Base-by-base conservation (phyloP, 2,888 invertebrate genomes). In the Apodemia hepburni region DNA sequence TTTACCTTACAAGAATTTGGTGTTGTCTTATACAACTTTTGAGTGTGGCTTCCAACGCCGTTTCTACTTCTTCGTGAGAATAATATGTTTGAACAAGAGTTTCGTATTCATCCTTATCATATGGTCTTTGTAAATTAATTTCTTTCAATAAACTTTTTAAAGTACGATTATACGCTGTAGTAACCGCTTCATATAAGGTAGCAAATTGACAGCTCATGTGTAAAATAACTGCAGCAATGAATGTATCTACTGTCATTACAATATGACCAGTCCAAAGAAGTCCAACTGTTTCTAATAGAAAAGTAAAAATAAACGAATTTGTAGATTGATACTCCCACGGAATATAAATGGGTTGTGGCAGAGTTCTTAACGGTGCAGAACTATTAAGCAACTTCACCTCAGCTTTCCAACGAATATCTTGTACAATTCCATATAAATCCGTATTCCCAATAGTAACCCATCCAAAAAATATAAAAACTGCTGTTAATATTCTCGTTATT, bases 211-310 rank as follows among this genome's bases (percentile, higher is more conserved):
- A 75, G 63, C 88, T 87, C 87, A 90, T 88, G 61, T 90, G 90
- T 0, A 90, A 71, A 62, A 91, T 87, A 17, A 91, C 70, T 3
- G 90, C 84, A 8, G 82, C 91, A 64, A 91, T 87, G 66, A 90
- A 87, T 0, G 90, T 90, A 65, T 91, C 91, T 60, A 90, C 87
- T 0, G 80, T 80, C 87, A 91, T 85, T 12, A 91, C 87, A 49
- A 91, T 90, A 61, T 90, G 89, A 1, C 90, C 91, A 0, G 90
- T 91, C 90, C 90, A 91, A 17, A 91, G 70, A 29, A 91, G 70
- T 1, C 91, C 91, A 1, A 85, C 69, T 12, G 87, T 85, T 72
- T 89, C 90, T 11, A 91, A 69, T 3, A 82, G 71, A 66, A 87
- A 88, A 0, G 91, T 87, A 5, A 78, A 76, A 62, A 88, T 79